phyloP scores from a whole-genome alignment of 1,140 invertebrate genomes.

The Triops cancriformis region DNA sequence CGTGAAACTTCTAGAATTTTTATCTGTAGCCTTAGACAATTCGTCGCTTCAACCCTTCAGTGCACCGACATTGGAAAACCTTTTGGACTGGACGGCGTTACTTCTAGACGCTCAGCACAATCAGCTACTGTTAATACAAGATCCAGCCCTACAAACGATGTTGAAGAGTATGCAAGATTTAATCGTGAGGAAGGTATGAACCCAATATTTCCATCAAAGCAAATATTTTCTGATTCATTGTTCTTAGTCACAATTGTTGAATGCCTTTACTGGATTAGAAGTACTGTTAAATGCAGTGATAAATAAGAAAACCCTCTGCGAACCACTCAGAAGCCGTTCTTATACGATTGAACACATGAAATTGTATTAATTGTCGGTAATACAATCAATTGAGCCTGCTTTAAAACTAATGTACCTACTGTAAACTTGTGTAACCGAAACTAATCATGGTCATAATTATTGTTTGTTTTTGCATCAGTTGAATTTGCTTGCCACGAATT shows the following conservation, averaged over 20 bases:
- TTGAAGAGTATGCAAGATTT: background rate
- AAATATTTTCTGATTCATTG: background rate
- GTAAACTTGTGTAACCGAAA: too few relatives aligned
- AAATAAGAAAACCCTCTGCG: background rate
- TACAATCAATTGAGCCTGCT: too few relatives aligned
- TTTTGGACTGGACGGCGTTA: background rate
- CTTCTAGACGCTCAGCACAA: background rate
- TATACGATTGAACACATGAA: background rate
- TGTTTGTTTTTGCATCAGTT: too few relatives aligned
- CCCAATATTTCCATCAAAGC: background rate
- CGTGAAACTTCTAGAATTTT: background rate
- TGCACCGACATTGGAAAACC: background rate
- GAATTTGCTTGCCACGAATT: too few relatives aligned
- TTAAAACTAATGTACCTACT: too few relatives aligned
- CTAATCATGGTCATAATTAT: too few relatives aligned
- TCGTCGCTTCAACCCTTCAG: background rate
- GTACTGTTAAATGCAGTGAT: background rate
- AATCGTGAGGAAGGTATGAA: background rate
- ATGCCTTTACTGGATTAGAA: background rate
- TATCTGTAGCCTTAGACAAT: background rate
- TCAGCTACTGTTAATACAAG: background rate
- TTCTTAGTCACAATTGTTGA: background rate
- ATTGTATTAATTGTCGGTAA: background rate
- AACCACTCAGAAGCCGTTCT: background rate
- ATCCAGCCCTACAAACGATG: background rate